Evolutionary conservation across 2,113 vertebrate species (phyloP), one percentile per base, ranked within the genome.

Genomic region (Balaeniceps rex): DNA sequence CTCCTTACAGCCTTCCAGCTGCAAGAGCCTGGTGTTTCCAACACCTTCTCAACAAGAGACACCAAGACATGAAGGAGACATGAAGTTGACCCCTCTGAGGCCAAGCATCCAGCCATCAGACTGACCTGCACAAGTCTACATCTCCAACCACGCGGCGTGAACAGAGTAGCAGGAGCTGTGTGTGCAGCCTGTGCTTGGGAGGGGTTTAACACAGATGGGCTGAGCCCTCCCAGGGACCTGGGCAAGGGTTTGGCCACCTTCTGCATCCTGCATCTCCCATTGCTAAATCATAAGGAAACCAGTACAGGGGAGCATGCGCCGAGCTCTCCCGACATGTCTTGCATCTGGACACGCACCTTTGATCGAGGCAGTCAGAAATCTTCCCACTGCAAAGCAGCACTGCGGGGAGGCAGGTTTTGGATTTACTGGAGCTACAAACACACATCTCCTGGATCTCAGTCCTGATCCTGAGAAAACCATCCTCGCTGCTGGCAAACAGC

Each of bases 241-340:
- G 21, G 38, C 0, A 1, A 55, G 40, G 80, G 29, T 72, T 63
- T 61, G 60, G 36, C 5, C 17, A n/a, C 19, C 33, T 34, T 61
- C 54, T 42, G 55, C 52, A 26, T 26, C 15, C 38, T 55, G 19
- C 34, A 47, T 47, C 52, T 83, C 34, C 40, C 58, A 40, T 6
- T 72, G 34, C 44, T 60, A 72, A 78, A 66, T 40, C 34, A 10
- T 6, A 84, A 23, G 40, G 52, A 36, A 88, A 55, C 10, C 29
- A 55, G 31, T 10, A 61, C 4, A 61, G n/a, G 10, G 29, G 22
- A 93, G 57, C 21, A 33, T n/a, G 22, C 0, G 0, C 34, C 0
- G 3, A 72, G 46, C 40, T 55, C 40, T 74, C 80, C 52, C 0
- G 1, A 61, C 22, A 29, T 3, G 9, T 47, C 51, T 60, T 66